Base-by-base conservation (phyloP, 30 jellyfish, hydroid and myxozoan species). In the Cassiopea andromeda region DNA sequence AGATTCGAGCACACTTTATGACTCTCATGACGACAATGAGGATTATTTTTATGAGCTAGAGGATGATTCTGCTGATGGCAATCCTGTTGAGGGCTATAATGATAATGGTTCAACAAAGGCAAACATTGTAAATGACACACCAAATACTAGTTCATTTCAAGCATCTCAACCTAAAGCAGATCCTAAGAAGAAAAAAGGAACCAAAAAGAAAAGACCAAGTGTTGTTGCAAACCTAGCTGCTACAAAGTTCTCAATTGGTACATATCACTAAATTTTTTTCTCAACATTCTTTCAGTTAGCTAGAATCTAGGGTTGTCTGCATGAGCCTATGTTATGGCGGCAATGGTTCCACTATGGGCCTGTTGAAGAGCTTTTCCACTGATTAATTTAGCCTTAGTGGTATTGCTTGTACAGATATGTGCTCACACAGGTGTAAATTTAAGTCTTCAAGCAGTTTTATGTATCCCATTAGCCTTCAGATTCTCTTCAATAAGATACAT, bases 181-280 rank as follows among this genome's bases (percentile, higher is more conserved):
- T 27, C 13, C 58, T 13, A 87, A 69, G 60, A 88, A 73, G 69
- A 78, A 71, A 48, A 72, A 61, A 59, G 87, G 60, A 68, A 59
- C 77, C 58, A 88, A 83, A 69, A 88, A 89, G 90, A 93, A 87
- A 77, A 89, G 59, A 75, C 60, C 79, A 43, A 44, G 50, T 15
- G 66, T 93, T 7, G 71, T 73, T 44, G 98, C 98, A 49, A 90
- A 93, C 75, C 89, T 93, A 8, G 90, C 98, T 7, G 85, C 82
- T 49, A 87, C 98, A 2, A 88, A 89, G 78, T 93, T 88, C 64
- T 67, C 92, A 9, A 58, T 93, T 18, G 93, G 98, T 93, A 54
- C 38, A 94, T 61, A n/a, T 49, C 14, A 44, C 7, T 16, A 1
- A 13, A 12, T 2, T 61, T 14, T 61, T 3, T 61, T 61, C 19